Evolutionary conservation across 2,888 invertebrate genomes (phyloP).

Genomic region (Ormyrus pomaceus): DNA sequence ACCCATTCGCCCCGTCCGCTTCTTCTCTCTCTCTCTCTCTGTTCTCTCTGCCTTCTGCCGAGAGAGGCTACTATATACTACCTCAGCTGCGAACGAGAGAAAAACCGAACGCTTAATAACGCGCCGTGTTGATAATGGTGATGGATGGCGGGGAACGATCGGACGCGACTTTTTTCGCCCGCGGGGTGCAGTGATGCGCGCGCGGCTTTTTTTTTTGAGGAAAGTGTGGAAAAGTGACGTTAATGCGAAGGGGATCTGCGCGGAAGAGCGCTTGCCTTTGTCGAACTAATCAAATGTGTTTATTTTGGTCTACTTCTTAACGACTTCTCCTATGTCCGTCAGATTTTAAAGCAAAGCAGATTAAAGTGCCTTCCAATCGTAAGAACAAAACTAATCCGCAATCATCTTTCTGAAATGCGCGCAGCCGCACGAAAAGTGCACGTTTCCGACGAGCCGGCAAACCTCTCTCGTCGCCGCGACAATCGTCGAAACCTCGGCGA

Average conservation of each 20-base stretch:
- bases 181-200: not conserved
- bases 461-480: not conserved
- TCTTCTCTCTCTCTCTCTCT: constrained; percentile 4
- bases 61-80: too few relatives aligned
- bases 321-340: too few relatives aligned
- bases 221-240: too few relatives aligned
- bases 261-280: too few relatives aligned
- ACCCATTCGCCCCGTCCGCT: constrained; percentile 6
- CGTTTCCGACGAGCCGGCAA: not conserved
- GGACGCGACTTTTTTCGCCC: not conserved
- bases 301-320: too few relatives aligned
- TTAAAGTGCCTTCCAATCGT: too few relatives aligned
- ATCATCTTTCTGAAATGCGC: too few relatives aligned
- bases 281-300: too few relatives aligned
- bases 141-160: constrained; percentile 32
- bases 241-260: too few relatives aligned
- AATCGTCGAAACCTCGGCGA: not conserved
- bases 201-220: too few relatives aligned
- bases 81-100: not conserved
- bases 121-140: constrained; percentile 49
- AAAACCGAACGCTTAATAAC: constrained; percentile 29
- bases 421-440: not conserved
- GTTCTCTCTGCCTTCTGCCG: not conserved
- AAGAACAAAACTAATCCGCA: too few relatives aligned
- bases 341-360: too few relatives aligned